Evolutionary conservation across 2,113 vertebrate genomes (phyloP).

Genomic region (crab-eating macaque (Macaca fascicularis)): DNA sequence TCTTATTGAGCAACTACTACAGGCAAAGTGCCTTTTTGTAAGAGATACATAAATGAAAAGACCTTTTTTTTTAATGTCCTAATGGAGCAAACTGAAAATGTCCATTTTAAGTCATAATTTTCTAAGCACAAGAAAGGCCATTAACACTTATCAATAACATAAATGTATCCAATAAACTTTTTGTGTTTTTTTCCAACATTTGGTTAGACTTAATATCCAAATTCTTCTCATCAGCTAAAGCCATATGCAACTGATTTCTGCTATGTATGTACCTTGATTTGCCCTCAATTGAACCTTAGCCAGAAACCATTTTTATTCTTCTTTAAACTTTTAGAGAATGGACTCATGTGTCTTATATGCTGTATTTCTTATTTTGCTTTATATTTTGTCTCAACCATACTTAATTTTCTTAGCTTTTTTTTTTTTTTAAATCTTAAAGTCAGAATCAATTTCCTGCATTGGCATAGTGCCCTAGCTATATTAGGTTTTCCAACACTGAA

Average conservation of each 20-base stretch:
- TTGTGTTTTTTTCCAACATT: not conserved
- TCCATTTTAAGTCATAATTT: not conserved
- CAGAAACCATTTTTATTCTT: not conserved
- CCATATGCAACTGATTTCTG: not conserved
- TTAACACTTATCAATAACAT: not conserved
- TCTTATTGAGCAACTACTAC: not conserved
- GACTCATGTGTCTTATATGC: not conserved
- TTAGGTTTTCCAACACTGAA: not conserved
- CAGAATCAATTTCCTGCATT: not conserved
- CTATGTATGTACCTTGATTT: not conserved
- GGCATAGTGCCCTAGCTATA: not conserved
- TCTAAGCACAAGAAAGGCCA: not conserved
- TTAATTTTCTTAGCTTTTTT: not conserved
- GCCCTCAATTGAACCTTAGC: not conserved
- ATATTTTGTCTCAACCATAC: not conserved
- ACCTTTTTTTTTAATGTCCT: not conserved
- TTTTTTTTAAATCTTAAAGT: not conserved
- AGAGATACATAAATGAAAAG: not conserved
- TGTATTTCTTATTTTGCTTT: constrained; percentile 6
- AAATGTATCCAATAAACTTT: not conserved
- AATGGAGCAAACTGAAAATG: not conserved
- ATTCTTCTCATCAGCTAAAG: not conserved
- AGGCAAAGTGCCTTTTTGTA: not conserved
- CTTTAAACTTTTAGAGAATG: not conserved
- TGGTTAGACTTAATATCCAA: not conserved